Conservation (phyloP, 2,888 invertebrate species). For the Lithophane semibrunnea region DNA sequence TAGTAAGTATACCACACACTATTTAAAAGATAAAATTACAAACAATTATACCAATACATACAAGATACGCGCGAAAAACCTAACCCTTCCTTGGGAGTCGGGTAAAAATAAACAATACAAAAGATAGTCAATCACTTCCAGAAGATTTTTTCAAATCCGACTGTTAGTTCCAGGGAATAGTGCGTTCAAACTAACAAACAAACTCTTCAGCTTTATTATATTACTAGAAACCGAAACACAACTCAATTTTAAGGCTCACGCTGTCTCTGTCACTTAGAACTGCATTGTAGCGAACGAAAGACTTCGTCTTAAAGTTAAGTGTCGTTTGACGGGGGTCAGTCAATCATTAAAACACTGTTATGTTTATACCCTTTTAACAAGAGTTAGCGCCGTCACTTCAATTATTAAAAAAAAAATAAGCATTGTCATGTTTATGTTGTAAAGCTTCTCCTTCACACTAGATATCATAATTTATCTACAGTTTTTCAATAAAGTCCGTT, state of each 20-base stretch:
- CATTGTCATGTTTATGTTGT: slow-evolving; percentile 13
- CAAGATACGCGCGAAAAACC: too few relatives aligned
- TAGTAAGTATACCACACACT: too few relatives aligned
- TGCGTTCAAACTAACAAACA: background rate
- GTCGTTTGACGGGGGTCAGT: background rate
- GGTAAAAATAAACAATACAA: too few relatives aligned
- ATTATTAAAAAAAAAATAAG: background rate
- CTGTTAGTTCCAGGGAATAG: background rate
- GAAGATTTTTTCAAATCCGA: background rate
- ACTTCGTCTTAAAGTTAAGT: background rate
- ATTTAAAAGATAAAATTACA: too few relatives aligned
- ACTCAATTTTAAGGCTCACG: background rate
- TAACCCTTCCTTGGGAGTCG: too few relatives aligned
- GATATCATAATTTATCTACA: background rate
- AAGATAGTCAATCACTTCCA: background rate
- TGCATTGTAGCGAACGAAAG: background rate
- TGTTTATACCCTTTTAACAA: background rate
- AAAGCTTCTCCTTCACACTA: background rate
- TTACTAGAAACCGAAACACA: background rate
- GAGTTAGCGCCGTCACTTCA: slow-evolving; percentile 19
- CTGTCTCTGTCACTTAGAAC: background rate
- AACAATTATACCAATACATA: too few relatives aligned
- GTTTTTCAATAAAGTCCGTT: background rate
- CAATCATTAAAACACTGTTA: background rate
- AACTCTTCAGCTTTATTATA: background rate